phyloP scores from a whole-genome alignment of 1,140 invertebrate genomes.

The Sitodiplosis mosellana region DNA sequence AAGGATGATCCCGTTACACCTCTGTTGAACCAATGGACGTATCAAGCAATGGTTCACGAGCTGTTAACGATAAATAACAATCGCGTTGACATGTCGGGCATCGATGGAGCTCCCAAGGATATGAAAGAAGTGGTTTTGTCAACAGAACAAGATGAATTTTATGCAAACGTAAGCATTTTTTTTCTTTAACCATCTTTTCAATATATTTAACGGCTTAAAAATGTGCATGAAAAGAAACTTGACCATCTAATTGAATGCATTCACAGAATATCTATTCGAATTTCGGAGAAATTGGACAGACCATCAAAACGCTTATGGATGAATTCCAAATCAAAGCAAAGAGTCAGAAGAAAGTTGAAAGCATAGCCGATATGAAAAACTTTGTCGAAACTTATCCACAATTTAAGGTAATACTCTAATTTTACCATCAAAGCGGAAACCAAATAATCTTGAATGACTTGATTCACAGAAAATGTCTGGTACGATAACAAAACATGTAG shows the following conservation, averaged over 20 bases:
- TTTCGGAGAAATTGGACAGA: conserved; percentile 96
- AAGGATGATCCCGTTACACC: conserved; percentile 91
- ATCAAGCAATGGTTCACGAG: conserved; percentile 99
- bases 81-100: conserved; percentile 70
- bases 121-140: conserved; percentile 84
- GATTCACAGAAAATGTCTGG: conserved; percentile 82
- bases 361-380: conserved; percentile 95
- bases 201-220: too few species aligned
- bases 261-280: conserved; percentile 86
- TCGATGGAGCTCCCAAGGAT: conserved; percentile 73
- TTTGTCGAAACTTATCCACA: conserved; percentile 98
- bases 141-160: conserved; percentile 94
- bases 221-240: too few species aligned
- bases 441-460: conserved; percentile 4
- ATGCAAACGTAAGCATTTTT: conserved; percentile 56
- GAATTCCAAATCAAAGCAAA: conserved; percentile 94
- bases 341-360: conserved; percentile 93
- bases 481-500: conserved; percentile 93
- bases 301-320: conserved; percentile 93
- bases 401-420: conserved; percentile 62
- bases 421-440: neutral
- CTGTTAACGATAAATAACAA: conserved; percentile 88
- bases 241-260: too few species aligned
- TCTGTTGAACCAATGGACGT: conserved; percentile 97
- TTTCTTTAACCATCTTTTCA: conserved; percentile 1